Evolutionary conservation across 30 jellyfish, hydroid and myxozoan species (phyloP), one percentile per base, ranked within the genome.

Genomic region (Calvadosia cruxmelitensis): DNA sequence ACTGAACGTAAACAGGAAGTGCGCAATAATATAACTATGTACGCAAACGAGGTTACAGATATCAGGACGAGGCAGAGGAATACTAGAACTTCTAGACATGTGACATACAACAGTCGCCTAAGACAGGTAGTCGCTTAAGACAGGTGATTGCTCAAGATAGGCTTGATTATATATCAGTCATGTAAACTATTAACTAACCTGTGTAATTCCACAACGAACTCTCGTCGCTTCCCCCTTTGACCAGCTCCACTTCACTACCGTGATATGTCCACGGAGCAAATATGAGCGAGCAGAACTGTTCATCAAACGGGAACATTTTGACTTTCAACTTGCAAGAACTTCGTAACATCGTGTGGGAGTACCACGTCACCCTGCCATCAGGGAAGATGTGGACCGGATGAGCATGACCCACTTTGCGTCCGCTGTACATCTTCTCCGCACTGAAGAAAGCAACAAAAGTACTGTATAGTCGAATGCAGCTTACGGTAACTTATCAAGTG

Each of bases 241-340:
- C 51, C 5, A 80, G 78, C 3, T 2, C 34, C 29, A 80, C 30
- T 34, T 80, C 93, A 5, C 83, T 80, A 51, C 66, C 85, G 33
- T 68, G 70, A 29, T 80, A 73, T 0, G 93, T 53, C 93, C 93
- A 80, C 7, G 93, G 71, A 0, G 93, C 81, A 29, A 80, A 49
- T 0, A 68, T 51, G 32, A 80, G 50, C 1, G 81, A 71, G 34
- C 93, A 80, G 63, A 80, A 72, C 71, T 80, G 93, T 35, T 80
- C 93, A 30, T 80, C 93, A 48, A 80, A 80, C 27, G 93, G 93
- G 31, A 80, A 80, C 50, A 53, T 50, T 2, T 52, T 34, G 32
- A 80, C 93, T 50, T 72, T 80, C 93, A 80, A 71, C 63, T 80
- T 80, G 84, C 93, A 80, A 57, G 48, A 80, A 27, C 84, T 80